Percentiles rank a stretch among this genome's conserved stretches.
Evolutionary conservation across 2,888 invertebrate species (phyloP).

Genomic region (Tethea ocularis): DNA sequence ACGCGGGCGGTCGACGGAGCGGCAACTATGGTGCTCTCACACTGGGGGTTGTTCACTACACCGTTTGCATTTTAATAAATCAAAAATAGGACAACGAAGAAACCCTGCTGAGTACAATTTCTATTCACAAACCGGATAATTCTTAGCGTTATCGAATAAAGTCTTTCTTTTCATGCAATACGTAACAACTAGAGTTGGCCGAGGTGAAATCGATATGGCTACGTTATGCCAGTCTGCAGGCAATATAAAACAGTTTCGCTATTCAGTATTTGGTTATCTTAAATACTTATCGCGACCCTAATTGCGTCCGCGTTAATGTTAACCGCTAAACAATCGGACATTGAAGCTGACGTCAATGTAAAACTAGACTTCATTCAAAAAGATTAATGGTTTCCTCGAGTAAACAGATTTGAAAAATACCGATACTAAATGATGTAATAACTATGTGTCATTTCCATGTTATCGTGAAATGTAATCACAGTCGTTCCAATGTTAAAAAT

Average conservation of each 20-base stretch:
- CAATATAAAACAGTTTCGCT: not conserved
- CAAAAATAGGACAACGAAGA: not conserved
- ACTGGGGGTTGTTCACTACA: not conserved
- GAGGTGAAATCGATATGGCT: not conserved
- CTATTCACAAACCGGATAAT: not conserved
- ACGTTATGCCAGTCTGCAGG: not conserved
- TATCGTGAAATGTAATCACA: not conserved
- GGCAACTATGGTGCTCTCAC: not conserved
- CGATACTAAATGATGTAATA: no score
- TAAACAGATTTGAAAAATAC: no score
- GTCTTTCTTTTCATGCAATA: not conserved
- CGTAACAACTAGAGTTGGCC: not conserved
- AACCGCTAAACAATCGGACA: not conserved
- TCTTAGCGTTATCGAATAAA: not conserved
- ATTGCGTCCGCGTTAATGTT: not conserved
- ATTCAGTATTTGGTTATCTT: not conserved
- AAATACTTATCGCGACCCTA: not conserved
- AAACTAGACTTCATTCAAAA: not conserved
- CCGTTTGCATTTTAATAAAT: not conserved
- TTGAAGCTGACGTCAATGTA: not conserved
- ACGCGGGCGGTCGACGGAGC: slow-evolving; percentile 8
- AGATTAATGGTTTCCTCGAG: not conserved
- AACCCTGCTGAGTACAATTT: not conserved
- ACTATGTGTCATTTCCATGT: not conserved
- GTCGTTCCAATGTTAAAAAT: no score